Percentiles rank a stretch among this genome's conserved stretches.
Evolutionary conservation across 1,140 invertebrate genomes (phyloP).

Genomic region (Drosophila seguyi): DNA sequence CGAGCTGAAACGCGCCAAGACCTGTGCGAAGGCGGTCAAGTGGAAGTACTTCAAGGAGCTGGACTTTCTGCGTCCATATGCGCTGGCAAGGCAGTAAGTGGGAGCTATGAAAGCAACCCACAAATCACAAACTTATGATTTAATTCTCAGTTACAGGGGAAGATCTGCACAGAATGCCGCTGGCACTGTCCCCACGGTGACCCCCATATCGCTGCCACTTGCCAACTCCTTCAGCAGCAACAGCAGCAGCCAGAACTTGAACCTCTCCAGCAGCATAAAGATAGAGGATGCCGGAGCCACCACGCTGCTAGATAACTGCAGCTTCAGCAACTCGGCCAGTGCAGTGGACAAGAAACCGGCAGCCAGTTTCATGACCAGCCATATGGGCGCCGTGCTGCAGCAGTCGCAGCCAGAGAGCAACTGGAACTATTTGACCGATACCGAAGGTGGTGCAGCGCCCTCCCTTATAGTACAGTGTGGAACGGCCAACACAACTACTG

Average conservation of each 20-base stretch:
- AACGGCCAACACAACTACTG: constrained; percentile 43
- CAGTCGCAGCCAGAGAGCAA: constrained; percentile 64
- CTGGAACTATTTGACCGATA: constrained; percentile 77
- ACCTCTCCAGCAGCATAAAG: constrained; percentile 59
- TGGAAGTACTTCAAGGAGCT: constrained; percentile 84
- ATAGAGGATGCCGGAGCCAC: constrained; percentile 57
- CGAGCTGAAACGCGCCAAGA: constrained; percentile 76
- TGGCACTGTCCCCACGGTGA: constrained; percentile 19
- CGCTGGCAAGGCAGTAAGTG: constrained; percentile 75
- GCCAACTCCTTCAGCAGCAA: constrained; percentile 60
- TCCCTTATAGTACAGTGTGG: constrained; percentile 57
- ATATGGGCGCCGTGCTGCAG: constrained; percentile 52
- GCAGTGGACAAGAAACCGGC: constrained; percentile 53
- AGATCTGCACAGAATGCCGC: constrained; percentile 33
- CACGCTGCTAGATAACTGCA: constrained; percentile 59
- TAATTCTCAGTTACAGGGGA: constrained; percentile 66
- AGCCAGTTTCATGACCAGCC: constrained; percentile 48
- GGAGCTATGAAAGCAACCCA: rapidly evolving
- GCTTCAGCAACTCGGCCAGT: constrained; percentile 42
- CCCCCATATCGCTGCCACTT: constrained; percentile 27
- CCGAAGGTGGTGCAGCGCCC: constrained; percentile 38
- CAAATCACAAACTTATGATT: not conserved
- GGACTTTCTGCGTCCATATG: constrained; percentile 78
- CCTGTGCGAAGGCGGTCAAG: constrained; percentile 71
- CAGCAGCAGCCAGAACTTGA: constrained; percentile 63